Conservation (phyloP, 1,140 invertebrate genomes). For the Proctacanthus coquilletti region DNA sequence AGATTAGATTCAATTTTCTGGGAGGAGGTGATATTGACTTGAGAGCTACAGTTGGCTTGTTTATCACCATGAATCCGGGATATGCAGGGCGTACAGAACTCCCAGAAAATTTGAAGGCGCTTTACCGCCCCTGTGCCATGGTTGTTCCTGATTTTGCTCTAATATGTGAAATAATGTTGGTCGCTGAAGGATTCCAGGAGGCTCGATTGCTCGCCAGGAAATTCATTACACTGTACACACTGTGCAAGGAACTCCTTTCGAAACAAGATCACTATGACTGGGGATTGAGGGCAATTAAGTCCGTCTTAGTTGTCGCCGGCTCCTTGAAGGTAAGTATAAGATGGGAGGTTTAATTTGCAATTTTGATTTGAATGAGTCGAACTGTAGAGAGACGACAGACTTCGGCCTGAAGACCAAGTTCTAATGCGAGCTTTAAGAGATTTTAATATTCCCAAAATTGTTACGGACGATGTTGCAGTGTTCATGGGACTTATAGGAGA, state of each 20-base stretch:
- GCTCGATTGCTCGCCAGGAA: constrained; percentile 73
- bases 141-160: constrained; percentile 86
- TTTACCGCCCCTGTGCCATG: constrained; percentile 74
- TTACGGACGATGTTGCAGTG: constrained; percentile 74
- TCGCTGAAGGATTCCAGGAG: constrained; percentile 82
- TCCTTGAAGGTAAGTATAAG: constrained; percentile 44
- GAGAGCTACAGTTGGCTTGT: constrained; percentile 69
- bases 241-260: constrained; percentile 75
- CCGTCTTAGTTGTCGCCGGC: constrained; percentile 81
- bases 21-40: constrained; percentile 65
- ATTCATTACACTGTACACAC: constrained; percentile 78
- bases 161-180: constrained; percentile 89
- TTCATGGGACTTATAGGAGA: constrained; percentile 87
- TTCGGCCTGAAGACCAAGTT: constrained; percentile 59
- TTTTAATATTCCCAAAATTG: constrained; percentile 87
- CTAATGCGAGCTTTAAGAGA: constrained; percentile 74
- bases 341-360: not conserved
- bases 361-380: not conserved
- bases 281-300: constrained; percentile 85
- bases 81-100: constrained; percentile 77
- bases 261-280: constrained; percentile 94
- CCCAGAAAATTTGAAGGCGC: constrained; percentile 30
- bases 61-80: constrained; percentile 88
- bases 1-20: constrained; percentile 65
- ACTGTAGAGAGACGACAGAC: constrained; percentile 42